Evolutionary conservation across 2,797 vertebrate genomes (phyloP).

Genomic region (Valencia hispanica): DNA sequence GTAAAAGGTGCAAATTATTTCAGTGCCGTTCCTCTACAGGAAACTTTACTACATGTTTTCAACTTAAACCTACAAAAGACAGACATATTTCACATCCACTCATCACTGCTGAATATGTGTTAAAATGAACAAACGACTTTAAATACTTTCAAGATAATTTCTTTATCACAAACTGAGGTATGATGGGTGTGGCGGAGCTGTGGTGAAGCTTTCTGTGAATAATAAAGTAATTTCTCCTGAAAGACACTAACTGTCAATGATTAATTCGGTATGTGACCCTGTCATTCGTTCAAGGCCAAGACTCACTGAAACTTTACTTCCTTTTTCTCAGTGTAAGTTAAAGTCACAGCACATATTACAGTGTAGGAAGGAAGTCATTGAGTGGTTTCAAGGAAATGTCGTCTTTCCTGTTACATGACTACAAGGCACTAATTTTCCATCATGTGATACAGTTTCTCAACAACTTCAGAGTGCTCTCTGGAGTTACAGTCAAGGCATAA

Average conservation of each 20-base stretch:
- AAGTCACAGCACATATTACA: not conserved
- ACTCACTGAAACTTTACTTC: slow-evolving; percentile 16
- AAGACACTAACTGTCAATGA: not conserved
- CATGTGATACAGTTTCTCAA: not conserved
- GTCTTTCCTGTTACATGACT: slow-evolving; percentile 4
- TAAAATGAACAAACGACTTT: not conserved
- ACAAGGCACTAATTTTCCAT: slow-evolving; percentile 33
- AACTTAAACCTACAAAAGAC: not conserved
- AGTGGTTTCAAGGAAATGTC: not conserved
- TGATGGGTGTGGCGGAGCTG: not conserved
- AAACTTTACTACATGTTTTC: not conserved
- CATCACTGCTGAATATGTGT: not conserved
- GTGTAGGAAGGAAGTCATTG: slow-evolving; percentile 13
- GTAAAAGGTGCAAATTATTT: not conserved
- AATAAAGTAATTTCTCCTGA: not conserved
- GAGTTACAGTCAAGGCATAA: not conserved
- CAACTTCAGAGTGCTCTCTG: not conserved
- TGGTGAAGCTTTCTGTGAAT: not conserved
- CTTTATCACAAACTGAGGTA: not conserved
- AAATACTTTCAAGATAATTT: no score
- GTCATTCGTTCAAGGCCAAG: not conserved
- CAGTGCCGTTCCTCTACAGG: not conserved
- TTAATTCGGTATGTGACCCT: slow-evolving; percentile 23
- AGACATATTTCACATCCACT: not conserved
- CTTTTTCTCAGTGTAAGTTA: not conserved